Evolutionary conservation across 2,113 vertebrate species (phyloP), one percentile per base, ranked within the genome.

Genomic region (Laterallus jamaicensis): DNA sequence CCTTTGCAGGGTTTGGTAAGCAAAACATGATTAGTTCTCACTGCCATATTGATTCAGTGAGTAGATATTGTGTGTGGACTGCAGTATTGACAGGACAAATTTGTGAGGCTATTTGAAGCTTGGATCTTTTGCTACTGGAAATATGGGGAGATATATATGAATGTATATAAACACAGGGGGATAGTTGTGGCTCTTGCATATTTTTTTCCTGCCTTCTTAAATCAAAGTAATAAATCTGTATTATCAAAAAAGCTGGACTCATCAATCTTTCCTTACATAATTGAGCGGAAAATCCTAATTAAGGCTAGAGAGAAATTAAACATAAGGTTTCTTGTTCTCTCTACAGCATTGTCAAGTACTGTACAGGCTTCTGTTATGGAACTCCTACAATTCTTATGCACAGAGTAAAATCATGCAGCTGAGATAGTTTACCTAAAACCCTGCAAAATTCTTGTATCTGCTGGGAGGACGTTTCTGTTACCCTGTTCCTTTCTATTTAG

Each of bases 401-500:
- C 58, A 35, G 88, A 44, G 54, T 91, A 63, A 93, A 93, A 91
- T 54, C 31, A 37, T 76, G 58, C 74, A 82, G 64, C 77, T 89
- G 74, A 88, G 56, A 86, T 93, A 14, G 54, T 44, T 84, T 59
- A 24, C 75, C 35, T 90, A 40, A 92, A 88, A 83, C 13, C 82
- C 89, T 60, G 83, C 42, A 86, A 86, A 92, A 95, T 73, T 73
- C 76, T 54, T 76, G 0, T 94, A 15, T 95, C 62, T 89, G 44
- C 80, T 63, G 50, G 67, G 63, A 93, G 91, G 86, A 64, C 66
- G 3, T 69, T 90, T 94, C 87, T 95, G 70, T 69, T 94, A 49
- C 28, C 71, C 68, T 93, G 55, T 94, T 94, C 95, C 56, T 18
- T 92, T 90, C 93, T 96, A 78, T 96, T 96, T 96, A 96, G 50